These are phyloP conservation scores for Meleagris gallopavo DNA, from an alignment of 2,113 vertebrate genomes.

Conservation along the genomic window DNA sequence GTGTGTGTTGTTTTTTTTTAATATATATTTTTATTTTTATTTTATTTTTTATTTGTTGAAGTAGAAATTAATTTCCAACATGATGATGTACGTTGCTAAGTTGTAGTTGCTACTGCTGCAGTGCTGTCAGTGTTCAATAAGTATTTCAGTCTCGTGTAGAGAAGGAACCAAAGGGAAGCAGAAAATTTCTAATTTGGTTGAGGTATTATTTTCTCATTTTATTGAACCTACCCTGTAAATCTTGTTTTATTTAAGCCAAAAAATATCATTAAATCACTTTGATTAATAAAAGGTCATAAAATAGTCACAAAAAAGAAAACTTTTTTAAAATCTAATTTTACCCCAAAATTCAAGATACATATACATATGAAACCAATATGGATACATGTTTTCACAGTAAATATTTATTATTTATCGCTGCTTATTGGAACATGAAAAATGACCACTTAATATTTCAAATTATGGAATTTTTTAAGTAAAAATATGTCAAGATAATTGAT, in stretches of 20 bases:
- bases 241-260: not conserved
- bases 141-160: not conserved
- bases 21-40: too few species aligned
- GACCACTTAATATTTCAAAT: not conserved
- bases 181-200: not conserved
- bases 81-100: not conserved
- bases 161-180: not conserved
- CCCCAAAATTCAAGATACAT: fast-evolving
- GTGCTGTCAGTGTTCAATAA: not conserved
- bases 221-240: not conserved
- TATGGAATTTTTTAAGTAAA: not conserved
- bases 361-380: not conserved
- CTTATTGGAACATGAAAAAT: not conserved
- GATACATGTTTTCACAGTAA: not conserved
- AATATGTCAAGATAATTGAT: not conserved
- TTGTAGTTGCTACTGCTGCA: not conserved
- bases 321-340: not conserved
- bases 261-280: not conserved
- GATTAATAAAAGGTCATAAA: not conserved
- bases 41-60: not conserved
- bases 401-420: not conserved
- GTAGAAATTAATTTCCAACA: not conserved
- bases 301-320: not conserved
- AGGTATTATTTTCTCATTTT: not conserved
- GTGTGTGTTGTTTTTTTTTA: too few species aligned